A percentile compares a stretch with the other conserved stretches of the same genome.
These are phyloP conservation scores for Spisula subtruncata DNA, from an alignment of 2,888 invertebrate species.

Conservation along the genomic window DNA sequence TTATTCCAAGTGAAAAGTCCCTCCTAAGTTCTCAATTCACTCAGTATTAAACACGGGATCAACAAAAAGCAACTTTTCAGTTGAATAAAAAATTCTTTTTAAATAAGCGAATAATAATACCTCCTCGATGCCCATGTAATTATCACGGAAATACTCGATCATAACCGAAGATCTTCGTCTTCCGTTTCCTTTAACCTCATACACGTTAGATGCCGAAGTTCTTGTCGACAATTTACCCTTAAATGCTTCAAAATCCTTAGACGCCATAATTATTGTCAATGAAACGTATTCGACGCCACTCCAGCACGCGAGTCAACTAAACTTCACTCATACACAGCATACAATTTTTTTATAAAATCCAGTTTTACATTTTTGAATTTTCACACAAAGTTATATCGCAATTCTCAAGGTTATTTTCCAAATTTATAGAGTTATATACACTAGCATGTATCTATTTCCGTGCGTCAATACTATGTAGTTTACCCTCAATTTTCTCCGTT, in stretches of 20 bases:
- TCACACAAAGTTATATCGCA: not conserved
- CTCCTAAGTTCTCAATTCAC: no score
- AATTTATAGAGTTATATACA: no score
- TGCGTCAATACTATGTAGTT: no score
- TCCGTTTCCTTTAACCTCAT: conserved; percentile 46
- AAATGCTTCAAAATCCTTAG: conserved; percentile 19
- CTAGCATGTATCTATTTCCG: no score
- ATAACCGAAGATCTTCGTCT: conserved; percentile 63
- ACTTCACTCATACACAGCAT: not conserved
- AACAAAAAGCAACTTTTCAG: no score
- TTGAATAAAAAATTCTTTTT: no score
- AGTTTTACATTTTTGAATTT: conserved; percentile 8
- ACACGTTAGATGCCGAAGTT: conserved; percentile 35
- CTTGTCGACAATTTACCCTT: conserved; percentile 34
- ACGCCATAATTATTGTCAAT: conserved; percentile 12
- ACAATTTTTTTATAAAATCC: not conserved
- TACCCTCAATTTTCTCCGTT: no score
- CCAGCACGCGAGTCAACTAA: not conserved
- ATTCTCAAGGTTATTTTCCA: no score
- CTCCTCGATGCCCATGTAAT: conserved; percentile 61
- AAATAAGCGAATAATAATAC: no score
- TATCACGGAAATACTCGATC: conserved; percentile 63
- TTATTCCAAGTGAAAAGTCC: no score
- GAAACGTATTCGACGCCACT: not conserved
- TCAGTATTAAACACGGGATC: no score